These are phyloP conservation scores for Scyliorhinus canicula DNA, from an alignment of 2,797 vertebrate species.

Conservation along the genomic window DNA sequence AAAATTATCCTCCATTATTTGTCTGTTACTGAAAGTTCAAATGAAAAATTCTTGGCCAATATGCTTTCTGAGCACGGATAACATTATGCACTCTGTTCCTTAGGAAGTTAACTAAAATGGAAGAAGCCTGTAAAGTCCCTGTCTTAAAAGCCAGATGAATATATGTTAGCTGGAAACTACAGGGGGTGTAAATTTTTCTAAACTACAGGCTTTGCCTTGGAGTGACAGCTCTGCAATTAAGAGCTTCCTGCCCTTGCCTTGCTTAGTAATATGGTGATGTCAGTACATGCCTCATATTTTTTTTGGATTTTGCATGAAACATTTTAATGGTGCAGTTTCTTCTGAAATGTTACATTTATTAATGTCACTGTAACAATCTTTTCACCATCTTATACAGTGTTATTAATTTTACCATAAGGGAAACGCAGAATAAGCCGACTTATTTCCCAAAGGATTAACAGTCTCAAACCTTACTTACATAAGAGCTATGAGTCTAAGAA, in stretches of 20 bases:
- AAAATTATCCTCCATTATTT: conserved; percentile 54
- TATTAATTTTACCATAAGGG: neutral
- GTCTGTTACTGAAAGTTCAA: conserved; percentile 48
- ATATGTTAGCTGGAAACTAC: conserved; percentile 59
- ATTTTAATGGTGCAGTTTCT: neutral
- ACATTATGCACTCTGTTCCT: conserved; percentile 42
- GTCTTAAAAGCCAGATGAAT: conserved; percentile 56
- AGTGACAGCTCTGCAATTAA: conserved; percentile 58
- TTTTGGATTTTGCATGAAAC: conserved; percentile 22
- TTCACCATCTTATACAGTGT: neutral
- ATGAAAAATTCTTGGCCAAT: conserved; percentile 50
- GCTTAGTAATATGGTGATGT: conserved; percentile 49
- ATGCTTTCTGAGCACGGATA: conserved; percentile 39
- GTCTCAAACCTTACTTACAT: neutral
- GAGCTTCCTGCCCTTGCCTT: conserved; percentile 51
- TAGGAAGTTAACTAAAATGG: conserved; percentile 48
- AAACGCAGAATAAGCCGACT: neutral
- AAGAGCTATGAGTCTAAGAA: neutral
- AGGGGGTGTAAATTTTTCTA: conserved; percentile 59
- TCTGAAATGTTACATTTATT: neutral
- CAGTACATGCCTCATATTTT: conserved; percentile 39
- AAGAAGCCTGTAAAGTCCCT: conserved; percentile 49
- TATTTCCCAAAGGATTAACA: neutral
- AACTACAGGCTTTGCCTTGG: conserved; percentile 60
- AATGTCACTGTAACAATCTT: neutral